A percentile compares a stretch with the other conserved stretches of the same genome.
Conservation (phyloP, 2,888 invertebrate species). For the Eupithecia subumbrata region DNA sequence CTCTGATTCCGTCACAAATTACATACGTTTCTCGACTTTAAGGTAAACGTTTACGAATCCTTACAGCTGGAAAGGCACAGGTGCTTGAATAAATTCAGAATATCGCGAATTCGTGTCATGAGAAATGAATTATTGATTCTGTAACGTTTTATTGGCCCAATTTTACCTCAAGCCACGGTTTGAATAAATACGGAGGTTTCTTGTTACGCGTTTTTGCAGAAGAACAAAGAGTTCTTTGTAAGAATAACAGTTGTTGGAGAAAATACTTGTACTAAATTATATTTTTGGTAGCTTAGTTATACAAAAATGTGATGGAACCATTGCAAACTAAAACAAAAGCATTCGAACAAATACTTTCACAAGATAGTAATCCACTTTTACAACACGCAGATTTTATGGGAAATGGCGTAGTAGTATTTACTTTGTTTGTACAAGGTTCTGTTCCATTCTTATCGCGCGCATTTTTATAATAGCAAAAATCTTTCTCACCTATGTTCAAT, state of each 20-base stretch:
- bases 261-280: not conserved
- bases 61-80: conserved; percentile 6
- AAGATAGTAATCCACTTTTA: no score
- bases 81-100: conserved; percentile 16
- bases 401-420: no score
- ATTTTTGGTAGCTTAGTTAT: not conserved
- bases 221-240: not conserved
- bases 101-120: conserved; percentile 9
- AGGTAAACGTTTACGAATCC: conserved; percentile 1
- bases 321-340: not conserved
- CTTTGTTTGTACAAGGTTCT: no score
- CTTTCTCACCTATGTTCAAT: not conserved
- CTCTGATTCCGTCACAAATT: not conserved
- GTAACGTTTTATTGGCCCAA: conserved; percentile 16
- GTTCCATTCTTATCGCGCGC: no score
- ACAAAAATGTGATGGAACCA: not conserved
- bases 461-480: no score
- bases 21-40: conserved; percentile 2
- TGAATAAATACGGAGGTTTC: not conserved
- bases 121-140: conserved; percentile 24
- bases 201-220: not conserved
- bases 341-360: no score
- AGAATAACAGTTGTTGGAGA: not conserved
- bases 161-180: conserved; percentile 10
- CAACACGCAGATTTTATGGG: no score